Conservation (phyloP, 2,797 vertebrate species). For the Enteromius mattozi region DNA sequence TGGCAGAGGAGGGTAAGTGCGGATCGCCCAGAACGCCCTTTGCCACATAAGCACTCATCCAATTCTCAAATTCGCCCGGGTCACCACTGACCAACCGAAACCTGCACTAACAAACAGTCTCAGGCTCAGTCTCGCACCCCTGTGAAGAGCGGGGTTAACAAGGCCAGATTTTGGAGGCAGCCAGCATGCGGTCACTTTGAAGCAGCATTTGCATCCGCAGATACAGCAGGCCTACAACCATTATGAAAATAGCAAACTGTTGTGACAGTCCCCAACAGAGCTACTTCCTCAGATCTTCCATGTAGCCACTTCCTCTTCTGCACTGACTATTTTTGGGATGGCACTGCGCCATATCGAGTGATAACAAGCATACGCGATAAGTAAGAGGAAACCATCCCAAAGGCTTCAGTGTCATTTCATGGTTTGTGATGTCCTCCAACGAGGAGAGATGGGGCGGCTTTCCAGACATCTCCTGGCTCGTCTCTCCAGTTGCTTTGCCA, state of each 20-base stretch:
- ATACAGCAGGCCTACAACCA: conserved; percentile 43
- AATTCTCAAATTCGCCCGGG: conserved; percentile 5
- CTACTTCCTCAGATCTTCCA: conserved; percentile 53
- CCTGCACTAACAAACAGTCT: conserved; percentile 33
- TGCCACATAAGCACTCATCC: conserved; percentile 42
- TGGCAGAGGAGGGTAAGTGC: conserved; percentile 27
- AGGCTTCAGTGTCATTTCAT: conserved; percentile 12
- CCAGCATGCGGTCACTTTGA: conserved; percentile 56
- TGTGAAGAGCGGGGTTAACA: conserved; percentile 30
- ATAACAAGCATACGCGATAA: conserved; percentile 41
- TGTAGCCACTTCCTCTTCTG: conserved; percentile 56
- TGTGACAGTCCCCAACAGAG: conserved; percentile 47
- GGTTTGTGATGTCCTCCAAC: conserved; percentile 8
- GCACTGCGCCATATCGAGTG: conserved; percentile 17
- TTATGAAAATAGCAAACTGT: conserved; percentile 54
- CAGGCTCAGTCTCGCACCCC: conserved; percentile 40
- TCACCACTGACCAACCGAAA: conserved; percentile 20
- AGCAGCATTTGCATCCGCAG: conserved; percentile 51
- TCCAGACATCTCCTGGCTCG: conserved; percentile 24
- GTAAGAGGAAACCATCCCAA: neutral
- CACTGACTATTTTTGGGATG: conserved; percentile 50
- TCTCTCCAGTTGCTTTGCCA: conserved; percentile 26
- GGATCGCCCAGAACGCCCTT: neutral
- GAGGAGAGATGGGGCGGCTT: neutral
- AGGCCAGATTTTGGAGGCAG: conserved; percentile 30